Percentiles rank a stretch among this genome's conserved stretches.
Conservation (phyloP, 2,888 invertebrate species). For the Holacanthella duospinosa region DNA sequence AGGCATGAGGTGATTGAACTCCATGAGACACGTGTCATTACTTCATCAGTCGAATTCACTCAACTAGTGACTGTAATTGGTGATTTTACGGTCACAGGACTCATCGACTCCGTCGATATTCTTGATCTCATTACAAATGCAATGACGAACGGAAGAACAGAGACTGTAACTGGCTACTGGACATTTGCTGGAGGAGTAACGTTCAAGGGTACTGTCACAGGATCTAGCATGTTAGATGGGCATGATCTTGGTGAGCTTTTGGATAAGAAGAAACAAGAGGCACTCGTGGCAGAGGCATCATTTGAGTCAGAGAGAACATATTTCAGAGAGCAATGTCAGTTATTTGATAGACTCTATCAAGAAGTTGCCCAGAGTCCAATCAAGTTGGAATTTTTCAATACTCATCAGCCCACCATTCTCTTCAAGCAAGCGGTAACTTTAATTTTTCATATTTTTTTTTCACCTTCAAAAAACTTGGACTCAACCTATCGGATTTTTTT, state of each 20-base stretch:
- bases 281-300: conserved; percentile 9
- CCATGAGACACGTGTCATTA: conserved; percentile 11
- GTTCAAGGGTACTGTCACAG: conserved; percentile 16
- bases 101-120: conserved; percentile 17
- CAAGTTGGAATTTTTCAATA: conserved; percentile 30
- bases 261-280: conserved; percentile 11
- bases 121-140: conserved; percentile 16
- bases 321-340: conserved; percentile 15
- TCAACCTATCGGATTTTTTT: background rate
- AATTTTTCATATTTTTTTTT: background rate
- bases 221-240: conserved; percentile 15
- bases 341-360: conserved; percentile 10
- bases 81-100: conserved; percentile 12
- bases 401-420: conserved; percentile 21
- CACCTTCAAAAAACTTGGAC: too few species aligned
- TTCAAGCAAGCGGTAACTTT: conserved; percentile 17
- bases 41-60: conserved; percentile 17
- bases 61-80: conserved; percentile 12
- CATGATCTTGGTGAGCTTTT: conserved; percentile 16
- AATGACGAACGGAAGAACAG: conserved; percentile 18
- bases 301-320: conserved; percentile 10
- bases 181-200: conserved; percentile 21
- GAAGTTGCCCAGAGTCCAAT: conserved; percentile 18
- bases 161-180: conserved; percentile 24
- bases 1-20: conserved; percentile 17